These are phyloP conservation scores for Phocides pigmalion DNA, from an alignment of 1,140 invertebrate species.

Conservation along the genomic window DNA sequence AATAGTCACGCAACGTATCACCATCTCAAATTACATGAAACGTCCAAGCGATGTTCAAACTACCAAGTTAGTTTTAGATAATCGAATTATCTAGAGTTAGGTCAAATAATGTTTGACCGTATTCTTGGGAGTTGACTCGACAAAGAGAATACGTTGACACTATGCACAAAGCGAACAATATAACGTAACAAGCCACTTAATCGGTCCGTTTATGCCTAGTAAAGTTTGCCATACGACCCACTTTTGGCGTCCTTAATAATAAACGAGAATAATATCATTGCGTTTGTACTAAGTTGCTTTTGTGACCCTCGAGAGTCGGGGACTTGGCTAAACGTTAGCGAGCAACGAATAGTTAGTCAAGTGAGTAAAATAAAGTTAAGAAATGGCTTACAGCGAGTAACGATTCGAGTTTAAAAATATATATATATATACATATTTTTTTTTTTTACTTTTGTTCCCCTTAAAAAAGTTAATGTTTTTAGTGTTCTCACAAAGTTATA, in stretches of 20 bases:
- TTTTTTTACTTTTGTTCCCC: too few relatives aligned
- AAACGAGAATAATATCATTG: constrained; percentile 4
- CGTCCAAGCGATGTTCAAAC: too few relatives aligned
- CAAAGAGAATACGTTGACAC: constrained; percentile 12
- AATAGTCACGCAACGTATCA: too few relatives aligned
- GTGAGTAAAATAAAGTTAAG: too few relatives aligned
- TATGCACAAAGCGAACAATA: constrained; percentile 20
- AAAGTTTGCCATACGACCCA: constrained; percentile 23
- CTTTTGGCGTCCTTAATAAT: constrained; percentile 27
- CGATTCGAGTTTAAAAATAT: too few relatives aligned
- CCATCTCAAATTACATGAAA: too few relatives aligned
- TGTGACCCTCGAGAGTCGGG: background rate
- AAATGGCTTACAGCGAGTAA: too few relatives aligned
- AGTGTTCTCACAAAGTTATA: too few relatives aligned
- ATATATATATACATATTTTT: too few relatives aligned
- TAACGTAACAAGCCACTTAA: constrained; percentile 18
- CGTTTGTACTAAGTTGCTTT: constrained; percentile 3
- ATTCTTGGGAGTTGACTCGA: background rate
- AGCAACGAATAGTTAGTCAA: background rate
- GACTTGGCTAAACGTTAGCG: background rate
- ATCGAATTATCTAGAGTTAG: too few relatives aligned
- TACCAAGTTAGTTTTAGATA: too few relatives aligned
- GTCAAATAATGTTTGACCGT: background rate
- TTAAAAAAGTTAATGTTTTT: too few relatives aligned
- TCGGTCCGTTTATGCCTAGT: constrained; percentile 24